Evolutionary conservation across 1,140 invertebrate genomes (phyloP), one percentile per base, ranked within the genome.

Genomic region (Capitella teleta): DNA sequence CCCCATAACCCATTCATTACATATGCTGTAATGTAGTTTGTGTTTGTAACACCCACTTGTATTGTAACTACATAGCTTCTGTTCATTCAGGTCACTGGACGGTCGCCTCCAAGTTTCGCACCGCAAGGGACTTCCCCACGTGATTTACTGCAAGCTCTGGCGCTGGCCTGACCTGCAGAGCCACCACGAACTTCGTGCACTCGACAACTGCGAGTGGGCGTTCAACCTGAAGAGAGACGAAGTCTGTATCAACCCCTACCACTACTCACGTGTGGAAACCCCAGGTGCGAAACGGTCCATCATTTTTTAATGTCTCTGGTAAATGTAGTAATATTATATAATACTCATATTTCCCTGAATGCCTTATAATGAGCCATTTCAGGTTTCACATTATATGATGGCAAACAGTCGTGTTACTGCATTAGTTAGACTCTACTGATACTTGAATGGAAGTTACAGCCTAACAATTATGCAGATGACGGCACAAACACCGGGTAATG

Each of bases 231-330:
- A 96, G 71, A 87, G 94, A 62, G 94, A 95, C 67, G 90, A 96
- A 74, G 87, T 95, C 24, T 98, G 94, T 76, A 93, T 98, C 54
- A 98, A 98, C 76, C 94, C 94, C 5, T 98, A 96, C 71, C 94
- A 98, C 73, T 98, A 98, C 69, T 91, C 92, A 66, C 55, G 76
- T 44, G 73, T 78, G 18, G 73, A 78, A 61, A 74, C 66, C 56
- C 71, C 70, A 56, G 71, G 69, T 70, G 52, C 25, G 46, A 23
- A 26, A 18, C 12, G 38, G 38, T 16, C 4, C 21, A 5, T 38
- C 21, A 18, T 34, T 18, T 5, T 5, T 38, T 38, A 12, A 38
- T 12, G 12, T 5, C 5, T 38, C 16, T 5, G 5, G 36, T 38
- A 38, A 38, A 5, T 18, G 12, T 21, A 5, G 36, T n/a, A n/a